These are phyloP conservation scores for Coptodon rendalli DNA, from an alignment of 2,113 vertebrate genomes.

Conservation along the genomic window DNA sequence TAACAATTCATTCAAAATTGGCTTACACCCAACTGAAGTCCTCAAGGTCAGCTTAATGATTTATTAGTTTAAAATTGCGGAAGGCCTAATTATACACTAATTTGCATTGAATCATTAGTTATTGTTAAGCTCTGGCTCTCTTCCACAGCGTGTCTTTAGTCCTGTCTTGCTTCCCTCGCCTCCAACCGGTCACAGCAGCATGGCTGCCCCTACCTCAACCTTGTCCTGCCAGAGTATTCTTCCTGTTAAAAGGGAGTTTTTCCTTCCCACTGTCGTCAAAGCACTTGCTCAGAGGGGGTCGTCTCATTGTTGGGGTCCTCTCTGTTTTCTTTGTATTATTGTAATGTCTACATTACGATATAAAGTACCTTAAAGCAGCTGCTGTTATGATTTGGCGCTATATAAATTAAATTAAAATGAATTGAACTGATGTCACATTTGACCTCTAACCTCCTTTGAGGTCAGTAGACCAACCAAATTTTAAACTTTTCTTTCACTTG, in stretches of 20 bases:
- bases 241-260: background rate
- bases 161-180: background rate
- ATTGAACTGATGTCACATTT: background rate
- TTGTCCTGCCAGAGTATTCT: background rate
- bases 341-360: background rate
- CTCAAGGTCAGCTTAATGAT: background rate
- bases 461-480: background rate
- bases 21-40: background rate
- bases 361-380: background rate
- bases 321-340: background rate
- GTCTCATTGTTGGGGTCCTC: background rate
- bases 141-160: background rate
- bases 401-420: background rate
- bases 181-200: background rate
- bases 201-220: background rate
- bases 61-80: background rate
- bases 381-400: background rate
- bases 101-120: background rate
- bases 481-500: background rate
- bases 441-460: background rate
- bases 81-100: background rate
- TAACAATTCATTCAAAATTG: background rate
- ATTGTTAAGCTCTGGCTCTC: background rate
- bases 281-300: background rate
- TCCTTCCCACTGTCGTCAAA: background rate